A percentile compares a stretch with the other conserved stretches of the same genome.
Conservation (phyloP, 2,797 vertebrate species). For the Cynodonichthys magdalenae region DNA sequence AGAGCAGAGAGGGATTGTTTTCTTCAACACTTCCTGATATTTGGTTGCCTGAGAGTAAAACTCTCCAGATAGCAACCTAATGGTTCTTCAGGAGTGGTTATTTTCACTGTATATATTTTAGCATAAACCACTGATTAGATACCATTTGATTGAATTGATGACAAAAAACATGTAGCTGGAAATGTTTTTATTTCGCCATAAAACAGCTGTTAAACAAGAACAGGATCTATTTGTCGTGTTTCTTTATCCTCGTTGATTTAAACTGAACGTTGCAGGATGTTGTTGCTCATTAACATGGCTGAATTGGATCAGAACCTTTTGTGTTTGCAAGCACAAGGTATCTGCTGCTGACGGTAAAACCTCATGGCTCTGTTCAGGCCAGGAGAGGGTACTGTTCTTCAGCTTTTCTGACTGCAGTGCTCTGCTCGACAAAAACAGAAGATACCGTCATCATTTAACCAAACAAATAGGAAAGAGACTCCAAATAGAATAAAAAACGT, state of each 20-base stretch:
- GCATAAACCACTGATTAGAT: neutral
- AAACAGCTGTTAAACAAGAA: conserved; percentile 17
- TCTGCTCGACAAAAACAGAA: neutral
- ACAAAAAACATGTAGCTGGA: neutral
- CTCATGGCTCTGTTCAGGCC: conserved; percentile 40
- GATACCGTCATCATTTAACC: neutral
- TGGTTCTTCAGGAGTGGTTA: conserved; percentile 1
- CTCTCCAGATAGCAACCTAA: neutral
- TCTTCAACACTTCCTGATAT: neutral
- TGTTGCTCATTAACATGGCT: conserved; percentile 4
- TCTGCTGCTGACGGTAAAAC: conserved; percentile 10
- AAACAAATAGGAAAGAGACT: neutral
- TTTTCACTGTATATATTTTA: conserved; percentile 9
- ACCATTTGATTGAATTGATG: neutral
- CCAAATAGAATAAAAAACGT: neutral
- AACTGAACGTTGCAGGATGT: neutral
- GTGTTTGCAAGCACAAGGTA: neutral
- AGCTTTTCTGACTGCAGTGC: conserved; percentile 35
- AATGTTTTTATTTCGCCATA: conserved; percentile 6
- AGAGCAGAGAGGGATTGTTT: neutral
- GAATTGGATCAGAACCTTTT: neutral
- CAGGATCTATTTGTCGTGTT: conserved; percentile 3
- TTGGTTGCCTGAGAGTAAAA: conserved; percentile 7
- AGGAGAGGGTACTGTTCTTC: conserved; percentile 74
- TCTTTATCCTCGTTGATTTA: neutral